Evolutionary conservation across 2,797 vertebrate species (phyloP).

Genomic region (Chloroceryle amazona): DNA sequence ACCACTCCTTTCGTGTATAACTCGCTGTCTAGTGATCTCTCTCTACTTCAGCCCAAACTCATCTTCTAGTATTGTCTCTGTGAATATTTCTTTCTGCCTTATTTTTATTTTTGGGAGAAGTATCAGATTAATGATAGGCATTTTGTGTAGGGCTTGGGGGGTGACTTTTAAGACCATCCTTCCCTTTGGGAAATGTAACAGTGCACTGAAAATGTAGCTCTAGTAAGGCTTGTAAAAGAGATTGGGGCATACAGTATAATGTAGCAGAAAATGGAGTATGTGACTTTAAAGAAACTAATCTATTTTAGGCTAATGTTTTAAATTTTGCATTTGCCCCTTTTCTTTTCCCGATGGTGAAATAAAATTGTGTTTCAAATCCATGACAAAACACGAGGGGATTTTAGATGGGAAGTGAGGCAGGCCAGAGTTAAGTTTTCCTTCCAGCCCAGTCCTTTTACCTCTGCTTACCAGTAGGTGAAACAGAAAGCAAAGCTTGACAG

Average conservation of each 20-base stretch:
- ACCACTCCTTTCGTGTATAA: neutral
- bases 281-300: constrained; percentile 62
- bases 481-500: neutral
- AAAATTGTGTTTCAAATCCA: constrained; percentile 35
- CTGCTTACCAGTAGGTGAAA: neutral
- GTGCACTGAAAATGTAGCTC: neutral
- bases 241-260: constrained; percentile 74
- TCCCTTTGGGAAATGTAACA: constrained; percentile 64
- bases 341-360: constrained; percentile 28
- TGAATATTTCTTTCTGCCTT: neutral
- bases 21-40: neutral
- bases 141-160: neutral
- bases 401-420: constrained; percentile 37
- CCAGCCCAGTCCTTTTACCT: neutral
- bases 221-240: constrained; percentile 63
- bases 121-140: neutral
- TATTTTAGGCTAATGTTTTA: constrained; percentile 67
- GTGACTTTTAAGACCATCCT: neutral
- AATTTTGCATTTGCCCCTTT: constrained; percentile 43
- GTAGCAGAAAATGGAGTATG: constrained; percentile 71
- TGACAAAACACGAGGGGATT: constrained; percentile 10
- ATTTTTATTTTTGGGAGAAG: neutral
- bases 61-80: neutral
- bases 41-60: neutral
- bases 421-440: constrained; percentile 10